Evolutionary conservation across 2,888 invertebrate species (phyloP).

Genomic region (Mesorhabditis belari): DNA sequence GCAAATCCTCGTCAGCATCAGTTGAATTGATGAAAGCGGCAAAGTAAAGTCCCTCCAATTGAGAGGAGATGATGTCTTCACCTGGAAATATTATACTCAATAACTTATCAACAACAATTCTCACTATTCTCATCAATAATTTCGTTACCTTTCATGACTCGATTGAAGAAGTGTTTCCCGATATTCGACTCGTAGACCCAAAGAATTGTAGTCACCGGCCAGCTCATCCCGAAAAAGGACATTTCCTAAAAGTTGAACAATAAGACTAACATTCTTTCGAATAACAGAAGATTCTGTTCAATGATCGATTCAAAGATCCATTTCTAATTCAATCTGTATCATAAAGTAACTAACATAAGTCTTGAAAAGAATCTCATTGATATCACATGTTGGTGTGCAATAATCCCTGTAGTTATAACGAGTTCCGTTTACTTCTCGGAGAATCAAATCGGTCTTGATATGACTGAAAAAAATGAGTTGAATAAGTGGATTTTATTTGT

Average conservation of each 20-base stretch:
- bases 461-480: too few relatives aligned
- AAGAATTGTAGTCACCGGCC: slow-evolving; percentile 20
- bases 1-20: slow-evolving; percentile 16
- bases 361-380: slow-evolving; percentile 30
- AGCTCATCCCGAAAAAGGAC: slow-evolving; percentile 14
- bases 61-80: slow-evolving; percentile 10
- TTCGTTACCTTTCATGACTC: slow-evolving; percentile 1
- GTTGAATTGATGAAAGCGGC: slow-evolving; percentile 30
- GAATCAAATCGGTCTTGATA: background rate
- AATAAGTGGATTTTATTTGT: too few relatives aligned
- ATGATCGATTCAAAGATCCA: too few relatives aligned
- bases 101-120: background rate
- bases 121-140: background rate
- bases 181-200: slow-evolving; percentile 31
- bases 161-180: slow-evolving; percentile 31
- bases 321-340: too few relatives aligned
- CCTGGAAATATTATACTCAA: background rate
- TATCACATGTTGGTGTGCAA: slow-evolving; percentile 25
- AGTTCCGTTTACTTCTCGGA: slow-evolving; percentile 6
- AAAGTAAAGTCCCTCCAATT: slow-evolving; percentile 28
- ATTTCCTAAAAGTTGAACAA: background rate
- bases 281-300: slow-evolving; percentile 3
- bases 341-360: slow-evolving; percentile 17
- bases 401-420: slow-evolving; percentile 25
- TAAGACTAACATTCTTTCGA: slow-evolving; percentile 1